Evolutionary conservation across 2,888 invertebrate species (phyloP).

Genomic region (Acronicta leporina): DNA sequence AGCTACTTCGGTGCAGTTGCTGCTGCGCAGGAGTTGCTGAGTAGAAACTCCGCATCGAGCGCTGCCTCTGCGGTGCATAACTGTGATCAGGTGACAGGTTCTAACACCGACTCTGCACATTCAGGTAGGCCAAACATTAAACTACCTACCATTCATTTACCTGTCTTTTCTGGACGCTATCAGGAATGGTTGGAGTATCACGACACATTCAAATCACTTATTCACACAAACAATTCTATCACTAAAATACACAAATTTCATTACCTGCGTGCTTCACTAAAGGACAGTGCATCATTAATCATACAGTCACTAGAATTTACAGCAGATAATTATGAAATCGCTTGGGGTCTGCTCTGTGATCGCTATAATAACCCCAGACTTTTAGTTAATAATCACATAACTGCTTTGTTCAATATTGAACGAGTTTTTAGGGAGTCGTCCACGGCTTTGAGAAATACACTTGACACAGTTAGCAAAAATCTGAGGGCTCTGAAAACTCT

Average conservation of each 20-base stretch:
- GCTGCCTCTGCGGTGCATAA: too few relatives aligned
- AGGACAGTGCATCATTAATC: constrained; percentile 4
- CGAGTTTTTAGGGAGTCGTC: background rate
- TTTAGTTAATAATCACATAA: background rate
- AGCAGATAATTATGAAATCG: constrained; percentile 4
- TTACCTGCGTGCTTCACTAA: constrained; percentile 12
- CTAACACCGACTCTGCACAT: background rate
- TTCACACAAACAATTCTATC: background rate
- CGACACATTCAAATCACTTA: constrained; percentile 6
- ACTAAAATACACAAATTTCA: constrained; percentile 9
- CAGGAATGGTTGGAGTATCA: background rate
- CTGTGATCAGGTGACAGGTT: background rate
- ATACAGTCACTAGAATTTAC: constrained; percentile 8
- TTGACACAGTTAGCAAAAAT: background rate
- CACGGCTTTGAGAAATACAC: background rate
- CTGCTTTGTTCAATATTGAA: background rate
- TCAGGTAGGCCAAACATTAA: background rate
- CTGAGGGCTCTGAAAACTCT: background rate
- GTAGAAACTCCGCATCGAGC: too few relatives aligned
- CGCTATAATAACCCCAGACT: constrained; percentile 13
- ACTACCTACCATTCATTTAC: background rate
- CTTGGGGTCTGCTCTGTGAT: constrained; percentile 13
- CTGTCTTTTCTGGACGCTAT: background rate
- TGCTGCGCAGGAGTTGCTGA: too few relatives aligned
- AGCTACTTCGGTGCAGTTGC: too few relatives aligned